A percentile compares a stretch with the other conserved stretches of the same genome.
These are phyloP conservation scores for Heterohyrax brucei DNA, from an alignment of 2,797 vertebrate species.

Conservation along the genomic window DNA sequence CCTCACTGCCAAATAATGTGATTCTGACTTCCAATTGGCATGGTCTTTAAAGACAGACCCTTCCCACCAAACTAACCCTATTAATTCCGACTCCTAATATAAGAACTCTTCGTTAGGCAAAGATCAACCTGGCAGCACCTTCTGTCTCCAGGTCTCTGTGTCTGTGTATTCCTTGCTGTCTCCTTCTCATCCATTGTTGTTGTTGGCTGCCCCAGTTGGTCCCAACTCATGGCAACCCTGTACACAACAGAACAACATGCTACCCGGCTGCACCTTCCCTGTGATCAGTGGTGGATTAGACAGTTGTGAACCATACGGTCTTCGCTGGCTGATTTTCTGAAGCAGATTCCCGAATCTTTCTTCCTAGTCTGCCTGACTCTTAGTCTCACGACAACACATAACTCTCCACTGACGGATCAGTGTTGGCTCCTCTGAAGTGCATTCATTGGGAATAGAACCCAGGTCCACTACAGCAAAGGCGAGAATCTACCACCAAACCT, in stretches of 20 bases:
- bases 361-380: background rate
- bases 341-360: background rate
- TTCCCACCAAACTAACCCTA: background rate
- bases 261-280: background rate
- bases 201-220: background rate
- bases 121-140: background rate
- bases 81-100: rapidly evolving
- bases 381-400: background rate
- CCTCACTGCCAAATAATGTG: rapidly evolving
- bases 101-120: background rate
- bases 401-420: background rate
- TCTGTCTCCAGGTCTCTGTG: background rate
- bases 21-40: background rate
- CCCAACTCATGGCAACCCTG: background rate
- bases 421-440: background rate
- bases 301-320: background rate
- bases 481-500: background rate
- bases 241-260: background rate
- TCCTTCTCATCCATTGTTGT: background rate
- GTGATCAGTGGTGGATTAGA: background rate
- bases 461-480: background rate
- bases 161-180: background rate
- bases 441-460: background rate
- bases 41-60: background rate
- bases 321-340: background rate